Evolutionary conservation across 2,113 vertebrate genomes (phyloP).

Genomic region (Gasterosteus aculeatus): DNA sequence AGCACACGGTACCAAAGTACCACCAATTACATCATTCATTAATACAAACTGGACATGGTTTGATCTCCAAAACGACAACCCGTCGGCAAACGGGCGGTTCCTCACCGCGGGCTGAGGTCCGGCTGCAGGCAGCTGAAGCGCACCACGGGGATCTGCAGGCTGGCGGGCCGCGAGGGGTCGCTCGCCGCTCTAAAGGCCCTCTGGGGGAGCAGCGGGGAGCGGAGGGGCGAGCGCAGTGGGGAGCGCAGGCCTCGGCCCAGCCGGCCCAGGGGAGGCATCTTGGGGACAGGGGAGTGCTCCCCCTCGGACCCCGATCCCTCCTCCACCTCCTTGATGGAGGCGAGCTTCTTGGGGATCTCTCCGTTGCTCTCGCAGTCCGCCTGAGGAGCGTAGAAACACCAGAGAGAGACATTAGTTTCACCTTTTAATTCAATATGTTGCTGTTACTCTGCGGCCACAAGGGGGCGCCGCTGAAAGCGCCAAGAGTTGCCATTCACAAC

Average conservation of each 20-base stretch:
- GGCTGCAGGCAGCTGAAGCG: constrained; percentile 79
- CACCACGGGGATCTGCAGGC: constrained; percentile 80
- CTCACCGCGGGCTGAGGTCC: constrained; percentile 83
- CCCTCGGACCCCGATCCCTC: constrained; percentile 78
- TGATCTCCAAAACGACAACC: neutral
- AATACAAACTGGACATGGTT: constrained; percentile 3
- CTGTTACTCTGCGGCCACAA: neutral
- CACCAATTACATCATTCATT: neutral
- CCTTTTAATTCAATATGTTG: neutral
- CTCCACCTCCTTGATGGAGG: constrained; percentile 84
- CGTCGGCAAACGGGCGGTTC: neutral
- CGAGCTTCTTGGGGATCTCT: constrained; percentile 81
- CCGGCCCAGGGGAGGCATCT: constrained; percentile 61
- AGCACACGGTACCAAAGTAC: neutral
- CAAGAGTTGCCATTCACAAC: constrained; percentile 52
- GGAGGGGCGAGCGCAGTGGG: constrained; percentile 80
- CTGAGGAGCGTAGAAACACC: constrained; percentile 43
- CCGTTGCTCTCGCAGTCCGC: constrained; percentile 81
- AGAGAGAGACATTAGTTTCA: no score
- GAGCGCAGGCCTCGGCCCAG: constrained; percentile 76
- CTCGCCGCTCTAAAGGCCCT: constrained; percentile 67
- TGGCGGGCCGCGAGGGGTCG: constrained; percentile 67
- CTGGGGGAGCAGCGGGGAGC: constrained; percentile 68
- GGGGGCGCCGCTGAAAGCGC: constrained; percentile 26
- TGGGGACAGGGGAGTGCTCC: constrained; percentile 73